phyloP scores from a whole-genome alignment of 92 coral and sea anemone genomes.

The Anthopleura xanthogrammica region DNA sequence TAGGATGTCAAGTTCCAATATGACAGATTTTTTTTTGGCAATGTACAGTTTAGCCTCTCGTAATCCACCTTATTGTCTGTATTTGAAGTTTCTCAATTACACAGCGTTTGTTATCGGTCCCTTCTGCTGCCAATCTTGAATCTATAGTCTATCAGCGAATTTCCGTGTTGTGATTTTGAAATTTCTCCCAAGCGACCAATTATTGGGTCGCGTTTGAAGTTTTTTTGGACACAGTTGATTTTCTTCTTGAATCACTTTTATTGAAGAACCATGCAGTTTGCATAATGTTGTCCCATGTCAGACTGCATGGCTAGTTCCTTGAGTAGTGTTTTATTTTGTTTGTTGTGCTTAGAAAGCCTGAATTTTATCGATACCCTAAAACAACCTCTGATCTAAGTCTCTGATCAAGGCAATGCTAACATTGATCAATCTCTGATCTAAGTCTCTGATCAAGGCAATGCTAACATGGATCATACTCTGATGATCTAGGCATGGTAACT shows the following conservation, averaged over 20 bases:
- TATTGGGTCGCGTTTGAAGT: background rate
- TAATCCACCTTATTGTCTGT: background rate
- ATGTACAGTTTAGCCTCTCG: background rate
- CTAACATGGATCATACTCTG: no score
- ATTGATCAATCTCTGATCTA: no score
- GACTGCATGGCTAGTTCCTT: background rate
- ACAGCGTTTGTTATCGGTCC: background rate
- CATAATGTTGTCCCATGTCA: background rate
- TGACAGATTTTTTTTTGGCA: background rate
- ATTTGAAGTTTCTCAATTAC: background rate
- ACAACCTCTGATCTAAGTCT: background rate
- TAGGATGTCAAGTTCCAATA: background rate
- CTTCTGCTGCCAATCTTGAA: background rate
- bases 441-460: no score
- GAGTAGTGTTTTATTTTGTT: background rate
- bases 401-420: no score
- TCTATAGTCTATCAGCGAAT: background rate
- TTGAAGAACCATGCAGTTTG: no score
- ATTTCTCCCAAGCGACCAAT: background rate
- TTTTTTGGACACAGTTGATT: background rate
- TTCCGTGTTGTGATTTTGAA: background rate
- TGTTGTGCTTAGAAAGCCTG: background rate
- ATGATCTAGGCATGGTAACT: no score
- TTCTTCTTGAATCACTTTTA: background rate
- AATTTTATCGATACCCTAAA: background rate